Percentiles rank a stretch among this genome's conserved stretches.
These are phyloP conservation scores for Scylla paramamosain DNA, from an alignment of 1,140 invertebrate species.

Conservation along the genomic window DNA sequence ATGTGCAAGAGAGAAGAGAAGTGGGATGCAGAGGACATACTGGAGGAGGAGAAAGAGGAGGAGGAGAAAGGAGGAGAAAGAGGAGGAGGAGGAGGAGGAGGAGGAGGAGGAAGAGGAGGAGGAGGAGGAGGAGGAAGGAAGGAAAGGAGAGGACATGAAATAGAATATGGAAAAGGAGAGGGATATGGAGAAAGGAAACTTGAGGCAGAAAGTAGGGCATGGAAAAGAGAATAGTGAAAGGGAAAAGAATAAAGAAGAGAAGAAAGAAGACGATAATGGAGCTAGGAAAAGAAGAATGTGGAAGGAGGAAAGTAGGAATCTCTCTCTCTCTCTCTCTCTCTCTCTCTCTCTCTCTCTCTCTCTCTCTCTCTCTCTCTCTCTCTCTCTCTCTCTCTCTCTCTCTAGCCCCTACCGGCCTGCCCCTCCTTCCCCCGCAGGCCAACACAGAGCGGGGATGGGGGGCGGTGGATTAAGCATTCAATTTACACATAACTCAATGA, in stretches of 20 bases:
- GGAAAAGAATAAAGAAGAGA: not conserved
- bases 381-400: too few species aligned
- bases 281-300: too few species aligned
- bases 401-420: too few species aligned
- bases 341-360: slow-evolving; percentile 8
- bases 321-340: not conserved
- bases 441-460: not conserved
- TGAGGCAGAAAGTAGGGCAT: not conserved
- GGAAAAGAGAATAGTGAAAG: not conserved
- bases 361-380: too few species aligned
- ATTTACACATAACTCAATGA: slow-evolving; percentile 10
- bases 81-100: not conserved
- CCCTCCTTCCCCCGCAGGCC: too few species aligned
- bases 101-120: not conserved
- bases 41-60: not conserved
- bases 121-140: not conserved
- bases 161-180: not conserved
- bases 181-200: not conserved
- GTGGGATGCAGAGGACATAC: not conserved
- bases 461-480: not conserved
- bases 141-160: not conserved
- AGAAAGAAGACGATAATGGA: too few species aligned
- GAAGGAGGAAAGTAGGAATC: too few species aligned
- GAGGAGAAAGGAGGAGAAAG: not conserved
- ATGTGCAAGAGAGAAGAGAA: not conserved